Conservation (phyloP, 2,797 vertebrate genomes). For the Garrulus glandarius region DNA sequence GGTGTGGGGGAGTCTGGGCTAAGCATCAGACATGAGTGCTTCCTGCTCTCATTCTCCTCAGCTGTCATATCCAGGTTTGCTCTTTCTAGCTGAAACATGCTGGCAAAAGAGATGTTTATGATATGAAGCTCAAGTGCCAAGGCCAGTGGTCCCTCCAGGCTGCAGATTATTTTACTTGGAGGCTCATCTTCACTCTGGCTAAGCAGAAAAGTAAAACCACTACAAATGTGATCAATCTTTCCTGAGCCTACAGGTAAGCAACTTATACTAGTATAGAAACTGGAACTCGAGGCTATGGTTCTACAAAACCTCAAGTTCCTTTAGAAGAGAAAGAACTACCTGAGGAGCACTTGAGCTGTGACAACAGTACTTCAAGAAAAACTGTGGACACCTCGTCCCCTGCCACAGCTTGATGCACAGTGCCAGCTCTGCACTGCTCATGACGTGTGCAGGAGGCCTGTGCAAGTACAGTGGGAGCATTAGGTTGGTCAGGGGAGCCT, state of each 20-base stretch:
- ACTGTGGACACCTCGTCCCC: accelerated
- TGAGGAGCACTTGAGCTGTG: background rate
- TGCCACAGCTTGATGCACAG: background rate
- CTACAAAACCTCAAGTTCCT: background rate
- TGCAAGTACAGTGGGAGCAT: accelerated
- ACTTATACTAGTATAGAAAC: background rate
- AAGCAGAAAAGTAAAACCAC: background rate
- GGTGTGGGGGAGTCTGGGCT: background rate
- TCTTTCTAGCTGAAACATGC: background rate
- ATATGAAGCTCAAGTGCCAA: background rate
- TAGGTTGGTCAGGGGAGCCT: background rate
- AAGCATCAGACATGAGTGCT: background rate
- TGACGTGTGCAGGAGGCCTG: accelerated
- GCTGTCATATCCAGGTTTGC: background rate
- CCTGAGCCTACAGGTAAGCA: background rate
- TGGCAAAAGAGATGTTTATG: background rate
- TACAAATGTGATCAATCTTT: background rate
- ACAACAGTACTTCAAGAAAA: background rate
- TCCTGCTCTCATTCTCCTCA: background rate
- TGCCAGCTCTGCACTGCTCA: background rate
- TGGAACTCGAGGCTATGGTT: background rate
- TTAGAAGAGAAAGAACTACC: background rate
- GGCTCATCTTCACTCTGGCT: background rate
- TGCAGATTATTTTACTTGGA: background rate
- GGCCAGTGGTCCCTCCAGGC: background rate